Conservation (phyloP, 1,140 invertebrate genomes). For the Anastatus disparis region DNA sequence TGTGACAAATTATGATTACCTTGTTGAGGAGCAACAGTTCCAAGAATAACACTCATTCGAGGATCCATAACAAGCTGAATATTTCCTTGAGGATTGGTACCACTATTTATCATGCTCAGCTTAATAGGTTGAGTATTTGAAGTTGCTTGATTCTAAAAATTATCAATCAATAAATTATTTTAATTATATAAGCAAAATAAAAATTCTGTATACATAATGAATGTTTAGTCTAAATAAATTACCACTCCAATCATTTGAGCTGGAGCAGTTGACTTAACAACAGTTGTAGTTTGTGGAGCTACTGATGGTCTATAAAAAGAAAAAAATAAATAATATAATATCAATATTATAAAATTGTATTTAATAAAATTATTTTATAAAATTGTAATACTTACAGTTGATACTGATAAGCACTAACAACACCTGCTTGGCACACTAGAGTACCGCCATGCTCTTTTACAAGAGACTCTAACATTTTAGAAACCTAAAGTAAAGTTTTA, state of each 20-base stretch:
- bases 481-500: conserved; percentile 47
- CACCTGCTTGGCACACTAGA: conserved; percentile 56
- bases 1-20: conserved; percentile 43
- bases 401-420: conserved; percentile 60
- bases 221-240: conserved; percentile 41
- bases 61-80: conserved; percentile 69
- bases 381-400: conserved; percentile 53
- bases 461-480: conserved; percentile 56
- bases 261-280: conserved; percentile 50
- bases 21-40: conserved; percentile 60
- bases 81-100: conserved; percentile 57
- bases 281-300: conserved; percentile 41
- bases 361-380: conserved; percentile 14
- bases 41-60: conserved; percentile 65
- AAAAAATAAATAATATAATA: conserved; percentile 34
- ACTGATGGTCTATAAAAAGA: conserved; percentile 49
- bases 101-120: conserved; percentile 60
- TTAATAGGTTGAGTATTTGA: conserved; percentile 59
- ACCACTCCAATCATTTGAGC: conserved; percentile 53
- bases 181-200: background rate
- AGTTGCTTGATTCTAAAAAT: conserved; percentile 46
- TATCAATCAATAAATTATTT: conserved; percentile 12
- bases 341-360: conserved; percentile 7
- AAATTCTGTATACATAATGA: conserved; percentile 20
- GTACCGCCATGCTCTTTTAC: conserved; percentile 61